phyloP scores from a whole-genome alignment of 1,140 invertebrate genomes.

The Scaptomyza montana region DNA sequence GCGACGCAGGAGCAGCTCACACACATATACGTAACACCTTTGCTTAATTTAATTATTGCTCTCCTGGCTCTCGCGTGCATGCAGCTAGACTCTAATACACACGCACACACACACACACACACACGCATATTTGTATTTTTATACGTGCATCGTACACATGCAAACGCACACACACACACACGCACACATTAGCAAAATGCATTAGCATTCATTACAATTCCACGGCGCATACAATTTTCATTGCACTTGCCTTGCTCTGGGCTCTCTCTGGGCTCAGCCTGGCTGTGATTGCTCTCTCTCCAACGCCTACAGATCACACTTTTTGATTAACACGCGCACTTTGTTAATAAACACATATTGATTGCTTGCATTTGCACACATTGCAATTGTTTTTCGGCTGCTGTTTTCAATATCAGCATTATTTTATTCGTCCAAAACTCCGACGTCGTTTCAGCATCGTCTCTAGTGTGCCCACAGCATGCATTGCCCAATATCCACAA shows the following conservation, averaged over 20 bases:
- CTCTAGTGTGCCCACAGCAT: slow-evolving; percentile 32
- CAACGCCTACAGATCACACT: slow-evolving; percentile 46
- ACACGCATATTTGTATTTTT: slow-evolving; percentile 24
- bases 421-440: slow-evolving; percentile 45
- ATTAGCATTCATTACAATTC: slow-evolving; percentile 57
- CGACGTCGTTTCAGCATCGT: slow-evolving; percentile 46
- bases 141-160: slow-evolving; percentile 10
- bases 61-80: slow-evolving; percentile 69
- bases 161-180: slow-evolving; percentile 1
- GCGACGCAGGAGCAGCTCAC: slow-evolving; percentile 47
- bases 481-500: background rate
- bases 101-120: slow-evolving; percentile 31
- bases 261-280: slow-evolving; percentile 28
- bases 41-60: slow-evolving; percentile 77
- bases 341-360: slow-evolving; percentile 51
- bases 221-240: slow-evolving; percentile 53
- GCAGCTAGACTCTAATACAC: slow-evolving; percentile 45
- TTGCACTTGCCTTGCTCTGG: slow-evolving; percentile 52
- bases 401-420: slow-evolving; percentile 51
- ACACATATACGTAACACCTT: slow-evolving; percentile 68
- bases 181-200: slow-evolving; percentile 34
- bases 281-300: slow-evolving; percentile 28
- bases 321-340: slow-evolving; percentile 46
- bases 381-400: slow-evolving; percentile 52
- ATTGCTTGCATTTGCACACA: slow-evolving; percentile 51